Evolutionary conservation across 2,888 invertebrate genomes (phyloP), one percentile per base, ranked within the genome.

Genomic region (Cynaeus angustus): DNA sequence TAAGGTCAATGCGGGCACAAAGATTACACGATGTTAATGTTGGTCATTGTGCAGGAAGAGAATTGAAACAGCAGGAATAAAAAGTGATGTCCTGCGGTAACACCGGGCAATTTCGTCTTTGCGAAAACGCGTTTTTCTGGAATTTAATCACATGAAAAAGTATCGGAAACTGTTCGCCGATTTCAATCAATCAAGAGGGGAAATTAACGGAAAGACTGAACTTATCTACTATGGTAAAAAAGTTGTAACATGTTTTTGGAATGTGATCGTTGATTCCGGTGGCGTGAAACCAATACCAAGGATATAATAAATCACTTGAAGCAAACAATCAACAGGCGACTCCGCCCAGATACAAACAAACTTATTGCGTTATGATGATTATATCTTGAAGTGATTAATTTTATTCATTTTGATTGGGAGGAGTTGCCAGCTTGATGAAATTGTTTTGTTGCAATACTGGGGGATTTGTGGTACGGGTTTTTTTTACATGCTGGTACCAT

Each of bases 281-380:
- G 58, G 58, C 45, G 28, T 50, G 21, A 38, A 56, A 56, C 41
- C 33, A 38, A 33, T 38, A 48, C 61, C 26, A 13, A 58, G 37
- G n/a, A 26, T 38, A 14, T 26, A 41, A 48, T 62, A 62, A 62
- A 62, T 62, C 61, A 62, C 61, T 12, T 37, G n/a, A n/a, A 14
- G 13, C 26, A 45, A 50, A 50, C 61, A 48, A 62, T 62, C 50
- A 62, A 62, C 61, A 62, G 61, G 61, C 61, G 45, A 50, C 38
- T 50, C 48, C 61, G 38, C 61, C 50, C 50, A 14, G 61, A 62
- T 48, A 37, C 61, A 62, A 62, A 62, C 26, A 62, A 33, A 37
- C 28, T 48, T 50, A 62, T 62, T 56, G 37, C 56, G 26, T 26
- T 62, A 56, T 43, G 46, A 48, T 48, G 48, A 62, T 62, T 38